phyloP scores from a whole-genome alignment of 2,797 vertebrate species.

The Ataeniobius toweri region DNA sequence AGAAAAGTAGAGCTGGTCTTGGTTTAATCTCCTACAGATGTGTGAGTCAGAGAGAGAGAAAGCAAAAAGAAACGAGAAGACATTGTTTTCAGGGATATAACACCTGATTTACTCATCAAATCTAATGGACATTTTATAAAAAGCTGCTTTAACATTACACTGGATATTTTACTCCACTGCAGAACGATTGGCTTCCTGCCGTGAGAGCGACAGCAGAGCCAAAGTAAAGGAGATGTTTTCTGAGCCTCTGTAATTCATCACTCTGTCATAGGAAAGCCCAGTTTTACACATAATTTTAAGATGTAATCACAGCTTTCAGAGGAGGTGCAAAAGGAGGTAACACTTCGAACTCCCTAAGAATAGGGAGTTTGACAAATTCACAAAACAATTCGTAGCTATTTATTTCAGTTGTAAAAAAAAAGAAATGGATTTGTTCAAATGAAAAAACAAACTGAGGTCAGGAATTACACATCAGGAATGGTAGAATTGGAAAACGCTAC shows the following conservation, averaged over 20 bases:
- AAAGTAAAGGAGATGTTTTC: slow-evolving; percentile 47
- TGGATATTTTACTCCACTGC: slow-evolving; percentile 11
- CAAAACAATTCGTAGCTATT: slow-evolving; percentile 23
- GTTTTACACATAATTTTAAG: slow-evolving; percentile 55
- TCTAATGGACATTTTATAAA: slow-evolving; percentile 74
- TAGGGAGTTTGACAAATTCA: slow-evolving; percentile 49
- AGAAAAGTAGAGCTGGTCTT: slow-evolving; percentile 64
- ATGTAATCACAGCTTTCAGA: slow-evolving; percentile 51
- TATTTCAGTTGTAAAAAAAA: slow-evolving; percentile 38
- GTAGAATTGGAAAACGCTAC: background rate
- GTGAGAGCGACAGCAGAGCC: slow-evolving; percentile 31
- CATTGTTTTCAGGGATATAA: slow-evolving; percentile 59
- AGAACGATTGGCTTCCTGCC: slow-evolving; percentile 37
- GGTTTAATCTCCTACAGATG: slow-evolving; percentile 72
- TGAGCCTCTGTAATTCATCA: slow-evolving; percentile 59
- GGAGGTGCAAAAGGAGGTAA: slow-evolving; percentile 39
- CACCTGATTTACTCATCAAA: slow-evolving; percentile 70
- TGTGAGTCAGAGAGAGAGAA: slow-evolving; percentile 46
- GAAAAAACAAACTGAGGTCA: slow-evolving; percentile 1
- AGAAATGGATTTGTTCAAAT: slow-evolving; percentile 11
- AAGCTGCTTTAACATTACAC: slow-evolving; percentile 51
- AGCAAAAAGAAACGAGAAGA: slow-evolving; percentile 44
- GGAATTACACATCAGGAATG: background rate
- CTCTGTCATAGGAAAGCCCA: slow-evolving; percentile 52
- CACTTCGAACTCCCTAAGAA: slow-evolving; percentile 19